Evolutionary conservation across 2,113 vertebrate genomes (phyloP), one percentile per base, ranked within the genome.

Genomic region (Seriola aureovittata): DNA sequence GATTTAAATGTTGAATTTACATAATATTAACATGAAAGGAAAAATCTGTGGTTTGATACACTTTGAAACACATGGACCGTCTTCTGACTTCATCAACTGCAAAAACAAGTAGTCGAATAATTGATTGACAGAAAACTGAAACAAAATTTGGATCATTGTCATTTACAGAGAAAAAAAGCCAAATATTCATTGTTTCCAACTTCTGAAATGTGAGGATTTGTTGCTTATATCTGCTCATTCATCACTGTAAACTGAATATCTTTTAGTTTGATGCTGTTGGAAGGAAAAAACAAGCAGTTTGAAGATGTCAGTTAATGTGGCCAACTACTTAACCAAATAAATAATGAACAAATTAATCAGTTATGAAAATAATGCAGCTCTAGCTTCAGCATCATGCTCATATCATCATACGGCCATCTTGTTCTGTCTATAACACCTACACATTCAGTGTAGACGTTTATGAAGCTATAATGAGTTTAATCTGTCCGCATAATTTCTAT

Each of bases 361-460:
- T 9, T 66, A 71, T 55, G 6, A 69, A 62, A 77, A 42, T 10
- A 71, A 46, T 44, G n/a, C n/a, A 58, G 21, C 23, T 62, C 4
- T 10, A 29, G 25, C n/a, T 50, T 54, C 4, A 21, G 5, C 3
- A 40, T 73, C 34, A 5, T 58, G 32, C 21, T 67, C 34, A 48
- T 68, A 11, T 70, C 36, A 55, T 62, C 8, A 14, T 2, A 10
- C 52, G 0, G 63, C 36, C 73, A 78, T 70, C 38, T 78, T 68
- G 55, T 46, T 23, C 52, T 42, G 32, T 70, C 59, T 67, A 66
- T 62, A 70, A 46, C 29, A 72, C 62, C 32, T 50, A 16, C 0
- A 71, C 38, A 42, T 12, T 76, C 1, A 10, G 44, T 34, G 12
- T 1, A 32, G n/a, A 57, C 36, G 14, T 44, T 34, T 23, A 67